A percentile compares a stretch with the other conserved stretches of the same genome.
Evolutionary conservation across 2,888 invertebrate genomes (phyloP).

Genomic region (Timema podura): DNA sequence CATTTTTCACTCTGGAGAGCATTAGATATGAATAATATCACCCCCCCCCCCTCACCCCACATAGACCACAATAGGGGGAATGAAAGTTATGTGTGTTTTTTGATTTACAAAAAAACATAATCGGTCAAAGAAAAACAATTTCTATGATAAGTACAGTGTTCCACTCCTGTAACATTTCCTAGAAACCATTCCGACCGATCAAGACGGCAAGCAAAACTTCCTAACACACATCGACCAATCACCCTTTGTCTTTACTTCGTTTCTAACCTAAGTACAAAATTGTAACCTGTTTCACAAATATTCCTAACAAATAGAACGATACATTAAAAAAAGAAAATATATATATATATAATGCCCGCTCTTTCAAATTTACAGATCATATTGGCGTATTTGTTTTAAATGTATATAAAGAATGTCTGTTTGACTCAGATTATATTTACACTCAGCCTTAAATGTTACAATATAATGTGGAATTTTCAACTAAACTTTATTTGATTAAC

Average conservation of each 20-base stretch:
- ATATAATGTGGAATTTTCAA: neutral
- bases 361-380: slow-evolving; percentile 14
- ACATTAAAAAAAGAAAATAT: slow-evolving; percentile 11
- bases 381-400: neutral
- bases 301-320: slow-evolving; percentile 17
- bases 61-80: too few relatives aligned
- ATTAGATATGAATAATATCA: too few relatives aligned
- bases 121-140: too few relatives aligned
- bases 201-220: neutral
- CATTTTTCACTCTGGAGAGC: slow-evolving; percentile 9
- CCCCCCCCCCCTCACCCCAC: too few relatives aligned
- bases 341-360: slow-evolving; percentile 4
- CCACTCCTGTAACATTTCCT: slow-evolving; percentile 26
- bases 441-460: neutral
- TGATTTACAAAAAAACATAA: too few relatives aligned
- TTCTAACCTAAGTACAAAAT: slow-evolving; percentile 17
- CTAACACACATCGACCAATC: neutral
- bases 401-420: neutral
- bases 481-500: slow-evolving; percentile 4
- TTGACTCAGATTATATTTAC: slow-evolving; percentile 6
- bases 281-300: slow-evolving; percentile 27
- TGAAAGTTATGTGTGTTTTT: too few relatives aligned
- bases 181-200: neutral
- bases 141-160: slow-evolving; percentile 22
- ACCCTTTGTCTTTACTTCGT: neutral